Base-by-base conservation (phyloP, 2,888 invertebrate species). In the Nymphalis urticae region DNA sequence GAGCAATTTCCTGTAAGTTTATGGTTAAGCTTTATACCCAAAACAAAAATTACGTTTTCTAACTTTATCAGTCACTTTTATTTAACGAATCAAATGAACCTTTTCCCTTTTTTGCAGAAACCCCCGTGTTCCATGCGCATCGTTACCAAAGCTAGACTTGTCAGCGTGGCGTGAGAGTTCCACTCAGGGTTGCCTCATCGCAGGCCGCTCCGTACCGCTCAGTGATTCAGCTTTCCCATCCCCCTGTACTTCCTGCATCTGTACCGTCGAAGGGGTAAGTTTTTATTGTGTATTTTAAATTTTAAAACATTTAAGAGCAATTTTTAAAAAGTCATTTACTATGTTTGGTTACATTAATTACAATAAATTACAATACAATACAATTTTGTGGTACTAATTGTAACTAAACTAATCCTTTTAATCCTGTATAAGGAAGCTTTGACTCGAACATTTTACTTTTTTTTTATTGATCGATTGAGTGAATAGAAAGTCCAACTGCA, bases 241-340 rank as follows among this genome's bases (percentile, higher is more conserved):
- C n/a, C 97, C 97, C 3, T 98, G 97, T 83, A 97, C 97, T 0
- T 97, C 97, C 66, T 98, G 97, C 82, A 95, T 97, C 70, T 98
- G 97, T 82, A 96, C 97, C 10, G 90, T 93, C 21, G 97, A 97
- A 89, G 97, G 97, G 82, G 97, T 97, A 90, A 95, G 27, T 27
- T 59, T 10, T 50, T 21, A 21, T 21, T 17, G 9, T 32, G n/a
- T 16, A 42, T 21, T 24, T 8, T 58, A n/a, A n/a, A 27, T 63
- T 51, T 58, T 4, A 36, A 36, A 36, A 1, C 21, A 21, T 21
- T 21, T 21, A 21, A 21, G 21, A 21, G 21, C 21, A 21, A 21
- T 21, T 21, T 21, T 21, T 21, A 21, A 21, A 21, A 1, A 21
- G 21, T 53, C 21, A 17, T 54, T 5, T 27, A 27, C 27, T 27